A percentile compares a stretch with the other conserved stretches of the same genome.
Evolutionary conservation across 2,888 invertebrate genomes (phyloP).

Genomic region (Eurois occulta): DNA sequence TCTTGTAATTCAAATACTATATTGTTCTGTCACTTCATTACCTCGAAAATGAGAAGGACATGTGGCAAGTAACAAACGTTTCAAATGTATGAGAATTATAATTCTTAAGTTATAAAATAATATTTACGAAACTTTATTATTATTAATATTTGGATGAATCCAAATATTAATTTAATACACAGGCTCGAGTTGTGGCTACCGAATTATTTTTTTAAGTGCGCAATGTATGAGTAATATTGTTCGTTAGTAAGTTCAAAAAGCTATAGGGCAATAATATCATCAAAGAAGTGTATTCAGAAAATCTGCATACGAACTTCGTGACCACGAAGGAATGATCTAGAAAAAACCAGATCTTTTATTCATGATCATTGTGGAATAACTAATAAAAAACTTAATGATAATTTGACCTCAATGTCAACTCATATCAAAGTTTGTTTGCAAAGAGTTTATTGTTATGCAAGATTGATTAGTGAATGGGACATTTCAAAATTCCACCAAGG

Average conservation of each 20-base stretch:
- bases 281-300: not conserved
- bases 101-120: not conserved
- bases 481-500: not conserved
- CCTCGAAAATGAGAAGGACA: not conserved
- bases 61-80: not conserved
- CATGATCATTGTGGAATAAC: not conserved
- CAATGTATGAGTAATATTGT: not conserved
- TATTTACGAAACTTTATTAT: slow-evolving; percentile 2
- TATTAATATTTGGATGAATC: not conserved
- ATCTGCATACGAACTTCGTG: slow-evolving; percentile 3
- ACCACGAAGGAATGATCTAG: not conserved
- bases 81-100: not conserved
- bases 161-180: no score
- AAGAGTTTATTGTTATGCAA: slow-evolving; percentile 2
- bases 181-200: not conserved
- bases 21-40: not conserved
- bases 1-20: not conserved
- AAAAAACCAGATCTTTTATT: slow-evolving; percentile 5
- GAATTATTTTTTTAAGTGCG: slow-evolving; percentile 28
- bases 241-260: not conserved
- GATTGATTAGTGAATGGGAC: not conserved
- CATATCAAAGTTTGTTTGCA: not conserved
- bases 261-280: not conserved
- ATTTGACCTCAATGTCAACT: slow-evolving; percentile 1
- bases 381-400: slow-evolving; percentile 6